phyloP scores from a whole-genome alignment of 1,140 invertebrate genomes.

The Trichonephila inaurata region DNA sequence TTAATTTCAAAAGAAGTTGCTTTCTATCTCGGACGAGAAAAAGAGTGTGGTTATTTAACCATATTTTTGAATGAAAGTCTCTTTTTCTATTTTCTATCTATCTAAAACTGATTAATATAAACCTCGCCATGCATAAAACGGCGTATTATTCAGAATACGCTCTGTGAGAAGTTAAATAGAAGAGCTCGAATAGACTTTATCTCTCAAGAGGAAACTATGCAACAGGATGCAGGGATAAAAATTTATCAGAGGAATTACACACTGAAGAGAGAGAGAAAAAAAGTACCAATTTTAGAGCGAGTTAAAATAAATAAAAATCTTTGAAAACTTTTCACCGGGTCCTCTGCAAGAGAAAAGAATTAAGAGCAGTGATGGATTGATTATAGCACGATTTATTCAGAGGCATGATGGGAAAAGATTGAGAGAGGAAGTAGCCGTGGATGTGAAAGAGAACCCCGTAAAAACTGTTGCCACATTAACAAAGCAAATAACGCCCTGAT shows the following conservation, averaged over 20 bases:
- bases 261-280: not conserved
- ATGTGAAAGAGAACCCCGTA: slow-evolving; percentile 63
- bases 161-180: not conserved
- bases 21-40: not conserved
- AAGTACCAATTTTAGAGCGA: slow-evolving; percentile 11
- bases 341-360: slow-evolving; percentile 38
- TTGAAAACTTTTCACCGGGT: slow-evolving; percentile 57
- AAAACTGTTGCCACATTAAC: slow-evolving; percentile 75
- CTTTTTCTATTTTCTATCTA: not conserved
- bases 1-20: slow-evolving; percentile 6
- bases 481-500: slow-evolving; percentile 75
- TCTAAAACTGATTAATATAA: slow-evolving; percentile 34
- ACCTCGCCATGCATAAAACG: not conserved
- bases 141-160: not conserved
- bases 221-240: slow-evolving; percentile 39
- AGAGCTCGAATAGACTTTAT: not conserved
- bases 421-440: slow-evolving; percentile 54
- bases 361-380: slow-evolving; percentile 71
- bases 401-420: slow-evolving; percentile 74
- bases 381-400: slow-evolving; percentile 75
- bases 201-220: slow-evolving; percentile 33
- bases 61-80: not conserved
- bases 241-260: slow-evolving; percentile 21
- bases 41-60: slow-evolving; percentile 28
- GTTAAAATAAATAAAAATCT: slow-evolving; percentile 66